Evolutionary conservation across 1,140 invertebrate genomes (phyloP).

Genomic region (Watersipora subatra): DNA sequence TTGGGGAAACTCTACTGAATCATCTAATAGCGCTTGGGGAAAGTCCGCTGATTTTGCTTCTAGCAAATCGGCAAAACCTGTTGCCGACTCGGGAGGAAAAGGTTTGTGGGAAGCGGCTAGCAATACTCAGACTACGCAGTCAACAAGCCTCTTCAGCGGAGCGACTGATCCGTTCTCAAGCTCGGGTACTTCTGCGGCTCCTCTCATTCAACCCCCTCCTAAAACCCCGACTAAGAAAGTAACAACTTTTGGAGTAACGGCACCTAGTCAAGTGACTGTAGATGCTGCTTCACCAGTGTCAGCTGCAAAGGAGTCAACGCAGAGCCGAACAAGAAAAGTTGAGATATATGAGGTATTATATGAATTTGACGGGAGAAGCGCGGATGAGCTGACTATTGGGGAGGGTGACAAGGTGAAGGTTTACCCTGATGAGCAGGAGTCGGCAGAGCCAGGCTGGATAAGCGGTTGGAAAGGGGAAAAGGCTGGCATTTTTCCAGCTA

Average conservation of each 20-base stretch:
- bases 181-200: too few relatives aligned
- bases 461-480: slow-evolving; percentile 69
- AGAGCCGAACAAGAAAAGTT: not conserved
- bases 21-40: not conserved
- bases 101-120: too few relatives aligned
- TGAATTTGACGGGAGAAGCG: slow-evolving; percentile 79
- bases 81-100: too few relatives aligned
- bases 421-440: slow-evolving; percentile 59
- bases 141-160: too few relatives aligned
- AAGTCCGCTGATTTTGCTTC: not conserved
- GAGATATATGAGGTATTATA: slow-evolving; percentile 58
- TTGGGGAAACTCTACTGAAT: not conserved
- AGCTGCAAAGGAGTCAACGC: not conserved
- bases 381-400: slow-evolving; percentile 83
- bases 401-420: slow-evolving; percentile 77
- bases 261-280: not conserved
- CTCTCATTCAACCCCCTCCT: not conserved
- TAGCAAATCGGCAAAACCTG: too few relatives aligned
- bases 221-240: not conserved
- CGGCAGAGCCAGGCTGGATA: slow-evolving; percentile 85
- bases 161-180: too few relatives aligned
- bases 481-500: slow-evolving; percentile 94
- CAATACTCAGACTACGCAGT: too few relatives aligned
- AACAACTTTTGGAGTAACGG: not conserved
- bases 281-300: not conserved